Base-by-base conservation (phyloP, 2,888 invertebrate genomes). In the Nectonema munidae region DNA sequence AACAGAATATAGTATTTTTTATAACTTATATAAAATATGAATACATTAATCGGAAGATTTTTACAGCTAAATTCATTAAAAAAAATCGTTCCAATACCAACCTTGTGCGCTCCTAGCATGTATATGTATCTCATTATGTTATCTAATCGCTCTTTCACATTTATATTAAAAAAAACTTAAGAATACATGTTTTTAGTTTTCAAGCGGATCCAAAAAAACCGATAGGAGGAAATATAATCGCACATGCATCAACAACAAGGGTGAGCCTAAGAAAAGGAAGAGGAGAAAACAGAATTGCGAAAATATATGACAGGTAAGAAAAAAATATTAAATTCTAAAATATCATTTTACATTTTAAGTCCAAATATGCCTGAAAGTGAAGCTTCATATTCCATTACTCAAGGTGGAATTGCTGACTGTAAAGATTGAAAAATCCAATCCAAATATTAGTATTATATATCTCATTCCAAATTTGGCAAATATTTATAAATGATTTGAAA, bases 321-420 rank as follows among this genome's bases (percentile, higher is more conserved):
- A n/a, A 39, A 5, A 6, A 15, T n/a, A 38, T 5, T 37, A 13
- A 21, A 37, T 11, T 6, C 5, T 28, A 16, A 11, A 9, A n/a
- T 36, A 14, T 14, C 21, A 21, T 16, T 25, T 44, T 35, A 41
- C 39, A 29, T 20, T 51, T 53, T 19, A 48, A 61, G 71, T 41
- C 72, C 72, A 3, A 70, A 71, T 48, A 54, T 71, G 48, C 70
- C 70, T n/a, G 71, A 71, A 50, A 68, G 64, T 49, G 71, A 72
- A 58, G 67, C 68, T 18, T 67, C 66, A 4, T 73, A 69, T 57
- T 63, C 68, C 19, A 71, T 73, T 39, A 68, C 69, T 4, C 42
- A 47, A 21, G 69, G 68, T 4, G 69, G 69, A 21, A 63, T 69
- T 3, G 56, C 62, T 15, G 69, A 69, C 54, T 65, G 68, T 28